Base-by-base conservation (phyloP, 2,888 invertebrate species). In the Podabrus alpinus region DNA sequence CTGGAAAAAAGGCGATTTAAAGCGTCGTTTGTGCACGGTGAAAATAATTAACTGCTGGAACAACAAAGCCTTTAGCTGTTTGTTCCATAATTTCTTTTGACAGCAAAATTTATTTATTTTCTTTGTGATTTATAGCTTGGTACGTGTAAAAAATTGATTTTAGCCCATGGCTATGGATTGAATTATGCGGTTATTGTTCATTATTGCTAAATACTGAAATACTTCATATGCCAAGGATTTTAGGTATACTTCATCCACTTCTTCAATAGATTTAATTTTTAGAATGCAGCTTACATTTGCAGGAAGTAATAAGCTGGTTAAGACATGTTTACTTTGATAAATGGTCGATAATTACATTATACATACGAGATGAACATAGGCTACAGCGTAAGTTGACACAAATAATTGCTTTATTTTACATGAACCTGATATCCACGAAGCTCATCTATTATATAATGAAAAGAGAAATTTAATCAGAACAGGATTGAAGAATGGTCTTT, bases 51-150 rank as follows among this genome's bases (percentile, higher is more conserved):
- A 69, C 64, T 69, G 16, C 72, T 21, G 13, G 15, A 67, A 60
- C 66, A 66, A 59, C 61, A 73, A 69, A 66, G 73, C 73, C 73
- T 66, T 66, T 29, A 21, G 73, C 15, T 73, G 60, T 73, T 73
- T 73, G 29, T 73, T 73, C 66, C 15, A 62, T 15, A 59, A 73
- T 73, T 73, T 69, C 45, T 69, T 73, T 69, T 73, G 73, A 73
- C 73, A 69, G 69, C 60, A 66, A 61, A 69, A 73, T 73, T 73
- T 73, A 73, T 73, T 73, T 73, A 69, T 69, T 66, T 73, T 69
- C 68, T 16, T 10, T 15, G 21, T 73, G 73, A 73, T 73, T 73
- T 73, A 73, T 73, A 66, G 21, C 66, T 66, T 17, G 17, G 25
- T 15, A 60, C 69, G 25, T 29, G 64, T 45, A 45, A 66, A n/a